phyloP scores from a whole-genome alignment of 2,113 vertebrate species.

The Strix uralensis region DNA sequence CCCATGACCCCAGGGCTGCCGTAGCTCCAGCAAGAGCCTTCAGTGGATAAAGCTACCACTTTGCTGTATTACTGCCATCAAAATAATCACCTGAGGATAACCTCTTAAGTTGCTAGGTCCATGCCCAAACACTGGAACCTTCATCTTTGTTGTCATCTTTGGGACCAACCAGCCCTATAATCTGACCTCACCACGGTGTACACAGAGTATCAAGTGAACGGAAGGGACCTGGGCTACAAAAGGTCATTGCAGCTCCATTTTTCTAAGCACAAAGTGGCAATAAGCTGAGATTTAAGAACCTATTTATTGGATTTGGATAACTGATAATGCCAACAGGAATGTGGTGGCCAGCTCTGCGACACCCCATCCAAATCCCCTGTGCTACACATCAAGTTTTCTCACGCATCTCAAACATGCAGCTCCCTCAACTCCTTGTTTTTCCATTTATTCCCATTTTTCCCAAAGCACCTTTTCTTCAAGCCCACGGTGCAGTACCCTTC shows the following conservation, averaged over 20 bases:
- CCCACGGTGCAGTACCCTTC: not conserved
- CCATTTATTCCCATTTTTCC: not conserved
- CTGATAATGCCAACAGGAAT: not conserved
- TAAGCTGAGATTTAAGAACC: not conserved
- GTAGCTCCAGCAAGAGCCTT: not conserved
- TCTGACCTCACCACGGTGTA: rapidly evolving
- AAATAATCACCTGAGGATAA: not conserved
- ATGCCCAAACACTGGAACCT: not conserved
- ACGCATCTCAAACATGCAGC: not conserved
- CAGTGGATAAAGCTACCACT: not conserved
- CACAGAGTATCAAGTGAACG: not conserved
- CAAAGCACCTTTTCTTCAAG: not conserved
- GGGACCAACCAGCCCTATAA: not conserved
- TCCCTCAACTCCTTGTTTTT: not conserved
- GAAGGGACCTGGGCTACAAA: not conserved
- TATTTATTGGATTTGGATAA: not conserved
- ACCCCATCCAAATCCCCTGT: not conserved
- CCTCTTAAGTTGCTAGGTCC: not conserved
- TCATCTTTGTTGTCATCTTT: not conserved
- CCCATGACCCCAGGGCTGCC: not conserved
- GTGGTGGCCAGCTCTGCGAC: rapidly evolving
- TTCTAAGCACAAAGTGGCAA: not conserved
- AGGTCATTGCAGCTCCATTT: not conserved
- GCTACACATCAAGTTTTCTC: not conserved
- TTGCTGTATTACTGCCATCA: not conserved